These are phyloP conservation scores for Gadus chalcogrammus DNA, from an alignment of 2,113 vertebrate species.

Conservation along the genomic window DNA sequence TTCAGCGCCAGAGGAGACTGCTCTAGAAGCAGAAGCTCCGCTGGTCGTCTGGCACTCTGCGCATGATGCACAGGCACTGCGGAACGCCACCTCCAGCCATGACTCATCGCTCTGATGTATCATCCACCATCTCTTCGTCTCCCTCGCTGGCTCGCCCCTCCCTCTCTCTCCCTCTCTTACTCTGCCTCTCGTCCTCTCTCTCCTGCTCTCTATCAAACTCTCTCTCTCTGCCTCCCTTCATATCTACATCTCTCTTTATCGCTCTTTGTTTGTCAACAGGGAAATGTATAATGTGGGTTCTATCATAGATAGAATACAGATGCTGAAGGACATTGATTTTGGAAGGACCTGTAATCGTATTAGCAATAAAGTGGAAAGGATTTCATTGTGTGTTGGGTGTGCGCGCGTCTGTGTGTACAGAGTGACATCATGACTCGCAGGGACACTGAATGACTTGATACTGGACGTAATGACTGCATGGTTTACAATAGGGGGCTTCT, in stretches of 20 bases:
- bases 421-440: too few relatives aligned
- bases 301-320: too few relatives aligned
- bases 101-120: constrained; percentile 69
- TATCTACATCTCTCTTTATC: constrained; percentile 1
- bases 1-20: constrained; percentile 19
- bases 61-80: constrained; percentile 61
- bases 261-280: not conserved
- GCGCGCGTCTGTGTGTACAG: constrained; percentile 12
- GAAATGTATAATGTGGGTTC: not conserved
- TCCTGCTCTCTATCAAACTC: not conserved
- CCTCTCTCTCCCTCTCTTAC: constrained; percentile 12
- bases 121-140: not conserved
- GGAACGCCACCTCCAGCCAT: constrained; percentile 56
- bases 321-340: too few relatives aligned
- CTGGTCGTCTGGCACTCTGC: constrained; percentile 41
- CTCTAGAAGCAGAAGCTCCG: constrained; percentile 47
- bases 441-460: constrained; percentile 34
- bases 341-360: too few relatives aligned
- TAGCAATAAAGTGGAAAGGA: too few relatives aligned
- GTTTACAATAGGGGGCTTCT: constrained; percentile 17
- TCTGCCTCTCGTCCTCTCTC: not conserved
- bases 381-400: too few relatives aligned
- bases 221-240: constrained; percentile 8
- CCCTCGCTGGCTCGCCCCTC: not conserved
- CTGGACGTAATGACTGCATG: constrained; percentile 29